Base-by-base conservation (phyloP, 2,113 vertebrate genomes). In the Cryptotis parvus region DNA sequence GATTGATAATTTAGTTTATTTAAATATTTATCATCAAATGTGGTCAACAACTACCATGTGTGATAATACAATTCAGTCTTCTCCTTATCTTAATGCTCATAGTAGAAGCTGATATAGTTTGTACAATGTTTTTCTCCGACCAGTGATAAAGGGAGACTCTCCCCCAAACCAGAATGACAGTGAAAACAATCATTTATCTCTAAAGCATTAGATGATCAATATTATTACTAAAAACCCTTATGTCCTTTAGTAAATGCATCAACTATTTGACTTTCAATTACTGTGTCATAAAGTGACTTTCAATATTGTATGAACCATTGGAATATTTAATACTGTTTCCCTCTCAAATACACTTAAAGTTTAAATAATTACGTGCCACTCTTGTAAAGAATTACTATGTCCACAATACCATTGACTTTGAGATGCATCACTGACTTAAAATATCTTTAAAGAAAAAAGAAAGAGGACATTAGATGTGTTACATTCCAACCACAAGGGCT, bases 151-250 rank as follows among this genome's bases (percentile, higher is more conserved):
- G 29, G 41, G 7, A 75, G 7, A 41, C 41, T 74, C 68, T 43
- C 35, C 10, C 63, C 45, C 29, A 90, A 70, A 14, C 22, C 31
- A 78, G 39, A 76, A 41, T 1, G 16, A 65, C 12, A 79, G 43
- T 77, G 52, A 39, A 72, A 93, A 41, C 26, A 86, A 22, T 33
- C 29, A 24, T 49, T 93, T 82, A 75, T 63, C 76, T 63, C 41
- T 82, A 76, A 91, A 70, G 15, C 9, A 55, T 77, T 70, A 66
- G 41, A 86, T 39, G 45, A 89, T 63, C 35, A 89, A 74, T 31
- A 33, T 68, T 68, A 55, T 72, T 63, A 29, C 63, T 72, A 10
- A 82, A 66, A 7, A 55, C 27, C 33, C 16, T 12, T 74, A 55
- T 41, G 52, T 83, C 24, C 4, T 24, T 58, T 65, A 55, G 73